Conservation (phyloP, 1,140 invertebrate species). For the Laodelphax striatellus region DNA sequence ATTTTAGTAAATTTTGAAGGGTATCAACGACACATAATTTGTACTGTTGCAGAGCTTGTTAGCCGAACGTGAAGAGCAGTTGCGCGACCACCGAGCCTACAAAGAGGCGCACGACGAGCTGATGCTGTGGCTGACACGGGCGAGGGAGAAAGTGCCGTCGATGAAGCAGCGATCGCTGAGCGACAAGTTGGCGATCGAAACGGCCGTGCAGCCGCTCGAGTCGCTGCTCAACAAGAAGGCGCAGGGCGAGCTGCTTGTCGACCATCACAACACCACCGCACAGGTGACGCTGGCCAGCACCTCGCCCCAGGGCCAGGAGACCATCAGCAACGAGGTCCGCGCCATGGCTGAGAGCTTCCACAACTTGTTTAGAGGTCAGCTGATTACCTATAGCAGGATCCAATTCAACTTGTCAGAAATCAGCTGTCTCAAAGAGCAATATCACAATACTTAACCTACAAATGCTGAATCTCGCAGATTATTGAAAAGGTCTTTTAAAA, state of each 20-base stretch:
- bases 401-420: too few species aligned
- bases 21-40: neutral
- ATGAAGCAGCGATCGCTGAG: conserved; percentile 71
- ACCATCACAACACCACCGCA: conserved; percentile 73
- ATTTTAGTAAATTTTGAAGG: too few species aligned
- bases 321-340: conserved; percentile 73
- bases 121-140: conserved; percentile 68
- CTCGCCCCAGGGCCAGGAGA: conserved; percentile 56
- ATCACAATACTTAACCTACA: too few species aligned
- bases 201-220: conserved; percentile 73
- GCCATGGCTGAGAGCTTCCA: conserved; percentile 75
- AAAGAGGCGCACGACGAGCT: conserved; percentile 85
- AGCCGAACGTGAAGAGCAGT: conserved; percentile 69
- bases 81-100: conserved; percentile 73
- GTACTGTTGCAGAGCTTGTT: conserved; percentile 47
- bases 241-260: conserved; percentile 76
- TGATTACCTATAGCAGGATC: neutral
- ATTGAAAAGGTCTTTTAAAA: too few species aligned
- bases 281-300: conserved; percentile 76
- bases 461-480: too few species aligned
- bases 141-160: conserved; percentile 78
- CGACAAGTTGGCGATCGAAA: conserved; percentile 79
- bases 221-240: conserved; percentile 77
- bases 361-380: conserved; percentile 54
- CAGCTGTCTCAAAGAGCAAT: too few species aligned